Percentiles rank a stretch among this genome's conserved stretches.
Conservation (phyloP, 2,888 invertebrate species). For the Pristionchus mayeri region DNA sequence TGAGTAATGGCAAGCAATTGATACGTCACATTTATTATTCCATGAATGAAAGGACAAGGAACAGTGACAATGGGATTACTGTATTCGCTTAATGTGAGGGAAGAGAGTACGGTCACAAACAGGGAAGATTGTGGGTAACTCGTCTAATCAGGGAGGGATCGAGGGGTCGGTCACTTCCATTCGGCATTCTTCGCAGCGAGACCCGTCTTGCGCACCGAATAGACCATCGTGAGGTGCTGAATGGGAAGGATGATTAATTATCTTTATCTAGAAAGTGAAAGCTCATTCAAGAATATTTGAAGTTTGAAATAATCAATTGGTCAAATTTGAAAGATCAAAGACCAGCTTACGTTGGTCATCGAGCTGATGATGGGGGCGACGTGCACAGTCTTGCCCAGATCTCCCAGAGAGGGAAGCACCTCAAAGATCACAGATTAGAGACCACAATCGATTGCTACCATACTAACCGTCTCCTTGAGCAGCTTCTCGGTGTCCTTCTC, state of each 20-base stretch:
- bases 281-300: neutral
- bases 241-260: neutral
- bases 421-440: too few relatives aligned
- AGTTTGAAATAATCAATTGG: neutral
- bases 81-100: too few relatives aligned
- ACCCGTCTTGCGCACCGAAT: slow-evolving; percentile 27
- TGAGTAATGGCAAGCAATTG: too few relatives aligned
- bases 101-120: too few relatives aligned
- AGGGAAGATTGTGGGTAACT: too few relatives aligned
- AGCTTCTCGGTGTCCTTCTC: too few relatives aligned
- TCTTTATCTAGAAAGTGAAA: neutral
- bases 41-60: too few relatives aligned
- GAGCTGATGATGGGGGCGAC: neutral
- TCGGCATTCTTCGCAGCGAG: neutral
- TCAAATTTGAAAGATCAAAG: neutral
- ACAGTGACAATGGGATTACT: too few relatives aligned
- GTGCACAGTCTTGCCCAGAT: slow-evolving; percentile 33
- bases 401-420: slow-evolving; percentile 17
- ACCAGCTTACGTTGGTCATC: neutral
- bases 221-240: neutral
- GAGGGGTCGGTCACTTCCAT: slow-evolving; percentile 4
- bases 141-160: too few relatives aligned
- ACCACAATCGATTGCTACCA: neutral
- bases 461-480: neutral
- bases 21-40: too few relatives aligned